Percentiles rank a stretch among this genome's conserved stretches.
Conservation (phyloP, 2,888 invertebrate genomes). For the Coleophora flavipennella region DNA sequence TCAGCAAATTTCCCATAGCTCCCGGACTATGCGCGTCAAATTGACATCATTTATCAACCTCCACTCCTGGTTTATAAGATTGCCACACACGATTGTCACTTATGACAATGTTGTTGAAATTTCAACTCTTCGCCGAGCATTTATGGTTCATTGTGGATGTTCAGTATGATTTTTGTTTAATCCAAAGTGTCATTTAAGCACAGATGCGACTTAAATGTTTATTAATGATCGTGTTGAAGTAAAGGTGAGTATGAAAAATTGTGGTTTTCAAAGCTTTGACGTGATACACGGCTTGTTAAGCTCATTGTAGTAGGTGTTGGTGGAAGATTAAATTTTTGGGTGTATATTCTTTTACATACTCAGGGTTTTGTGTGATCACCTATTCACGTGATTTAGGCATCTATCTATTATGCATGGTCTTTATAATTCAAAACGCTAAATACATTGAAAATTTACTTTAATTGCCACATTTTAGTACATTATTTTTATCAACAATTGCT, state of each 20-base stretch:
- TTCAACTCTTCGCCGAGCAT: background rate
- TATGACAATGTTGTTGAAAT: background rate
- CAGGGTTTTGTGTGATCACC: no score
- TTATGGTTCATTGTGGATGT: background rate
- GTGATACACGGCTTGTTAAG: constrained; percentile 3
- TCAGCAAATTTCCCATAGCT: constrained; percentile 37
- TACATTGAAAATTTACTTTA: no score
- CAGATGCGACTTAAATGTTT: constrained; percentile 51
- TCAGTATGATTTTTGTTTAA: constrained; percentile 26
- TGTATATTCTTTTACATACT: no score
- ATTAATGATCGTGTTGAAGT: constrained; percentile 44
- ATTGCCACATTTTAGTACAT: no score
- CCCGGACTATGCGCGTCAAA: constrained; percentile 30
- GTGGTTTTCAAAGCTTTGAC: constrained; percentile 16
- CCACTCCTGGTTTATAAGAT: constrained; percentile 27
- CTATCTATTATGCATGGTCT: no score
- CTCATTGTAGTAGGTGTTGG: constrained; percentile 10
- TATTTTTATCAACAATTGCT: no score
- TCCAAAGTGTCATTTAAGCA: constrained; percentile 32
- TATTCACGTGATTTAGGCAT: no score
- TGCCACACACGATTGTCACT: constrained; percentile 26
- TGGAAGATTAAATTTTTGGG: no score
- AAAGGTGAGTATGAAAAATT: constrained; percentile 32
- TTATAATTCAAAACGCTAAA: no score
- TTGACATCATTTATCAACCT: constrained; percentile 38